These are phyloP conservation scores for Monoplex corrugatus DNA, from an alignment of 2,888 invertebrate genomes.

Conservation along the genomic window DNA sequence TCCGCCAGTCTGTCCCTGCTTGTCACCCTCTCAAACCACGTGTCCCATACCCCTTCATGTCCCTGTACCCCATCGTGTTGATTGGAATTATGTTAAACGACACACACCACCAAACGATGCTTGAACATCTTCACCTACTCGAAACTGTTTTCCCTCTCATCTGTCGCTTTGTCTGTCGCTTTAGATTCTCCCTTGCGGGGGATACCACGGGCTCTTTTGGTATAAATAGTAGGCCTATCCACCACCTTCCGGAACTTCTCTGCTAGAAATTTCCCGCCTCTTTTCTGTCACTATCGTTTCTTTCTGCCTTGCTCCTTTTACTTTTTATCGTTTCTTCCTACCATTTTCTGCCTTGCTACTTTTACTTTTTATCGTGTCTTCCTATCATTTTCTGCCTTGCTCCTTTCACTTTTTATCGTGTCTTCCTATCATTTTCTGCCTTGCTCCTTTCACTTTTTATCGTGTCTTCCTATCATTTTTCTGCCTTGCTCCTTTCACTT, in stretches of 20 bases:
- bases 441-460: too few relatives aligned
- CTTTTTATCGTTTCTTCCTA: background rate
- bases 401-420: too few relatives aligned
- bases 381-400: too few relatives aligned
- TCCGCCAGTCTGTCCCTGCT: background rate
- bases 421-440: too few relatives aligned
- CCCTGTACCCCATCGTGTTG: background rate
- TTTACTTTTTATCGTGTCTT: too few relatives aligned
- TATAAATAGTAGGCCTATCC: background rate
- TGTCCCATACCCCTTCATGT: background rate
- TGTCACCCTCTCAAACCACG: background rate
- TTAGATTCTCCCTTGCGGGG: too few relatives aligned
- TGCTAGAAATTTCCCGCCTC: background rate
- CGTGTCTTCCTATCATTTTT: too few relatives aligned
- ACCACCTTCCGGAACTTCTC: background rate
- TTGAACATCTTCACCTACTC: too few relatives aligned
- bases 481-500: background rate
- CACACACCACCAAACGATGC: too few relatives aligned
- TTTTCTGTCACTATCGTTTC: background rate
- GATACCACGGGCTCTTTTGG: background rate
- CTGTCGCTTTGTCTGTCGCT: background rate
- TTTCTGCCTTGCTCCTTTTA: background rate
- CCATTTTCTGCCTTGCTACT: too few relatives aligned
- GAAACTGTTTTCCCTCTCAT: background rate
- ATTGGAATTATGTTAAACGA: background rate